Percentiles rank a stretch among this genome's conserved stretches.
These are phyloP conservation scores for Atethmia centrago DNA, from an alignment of 2,888 invertebrate species.

Conservation along the genomic window DNA sequence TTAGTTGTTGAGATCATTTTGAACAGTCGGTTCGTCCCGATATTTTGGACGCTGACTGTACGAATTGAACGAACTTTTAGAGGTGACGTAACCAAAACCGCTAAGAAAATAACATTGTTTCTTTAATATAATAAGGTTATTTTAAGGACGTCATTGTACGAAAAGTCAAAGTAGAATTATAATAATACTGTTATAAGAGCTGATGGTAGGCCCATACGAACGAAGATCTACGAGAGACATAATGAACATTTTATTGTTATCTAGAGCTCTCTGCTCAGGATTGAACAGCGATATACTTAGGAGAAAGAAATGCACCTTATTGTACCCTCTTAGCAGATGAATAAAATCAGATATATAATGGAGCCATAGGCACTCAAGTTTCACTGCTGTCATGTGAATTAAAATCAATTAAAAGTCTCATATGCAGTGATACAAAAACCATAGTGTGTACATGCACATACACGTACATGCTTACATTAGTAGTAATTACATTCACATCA, in stretches of 20 bases:
- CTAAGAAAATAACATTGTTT: too few relatives aligned
- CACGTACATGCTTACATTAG: slow-evolving; percentile 35
- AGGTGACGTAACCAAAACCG: too few relatives aligned
- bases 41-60: too few relatives aligned
- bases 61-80: too few relatives aligned
- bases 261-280: background rate
- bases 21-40: too few relatives aligned
- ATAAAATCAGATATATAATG: background rate
- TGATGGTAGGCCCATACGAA: too few relatives aligned
- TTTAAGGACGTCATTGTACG: too few relatives aligned
- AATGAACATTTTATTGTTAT: background rate
- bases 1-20: too few relatives aligned
- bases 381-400: slow-evolving; percentile 21
- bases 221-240: background rate
- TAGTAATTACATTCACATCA: slow-evolving; percentile 63
- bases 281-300: background rate
- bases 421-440: slow-evolving; percentile 41
- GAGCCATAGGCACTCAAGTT: slow-evolving; percentile 3
- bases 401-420: slow-evolving; percentile 32
- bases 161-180: too few relatives aligned
- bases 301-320: background rate
- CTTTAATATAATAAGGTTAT: too few relatives aligned
- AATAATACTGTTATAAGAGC: too few relatives aligned
- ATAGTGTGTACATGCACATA: slow-evolving; percentile 50
- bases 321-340: background rate